Percentiles rank a stretch among this genome's conserved stretches.
phyloP scores from a whole-genome alignment of 1,140 invertebrate species.

The Choristoneura fumiferana region DNA sequence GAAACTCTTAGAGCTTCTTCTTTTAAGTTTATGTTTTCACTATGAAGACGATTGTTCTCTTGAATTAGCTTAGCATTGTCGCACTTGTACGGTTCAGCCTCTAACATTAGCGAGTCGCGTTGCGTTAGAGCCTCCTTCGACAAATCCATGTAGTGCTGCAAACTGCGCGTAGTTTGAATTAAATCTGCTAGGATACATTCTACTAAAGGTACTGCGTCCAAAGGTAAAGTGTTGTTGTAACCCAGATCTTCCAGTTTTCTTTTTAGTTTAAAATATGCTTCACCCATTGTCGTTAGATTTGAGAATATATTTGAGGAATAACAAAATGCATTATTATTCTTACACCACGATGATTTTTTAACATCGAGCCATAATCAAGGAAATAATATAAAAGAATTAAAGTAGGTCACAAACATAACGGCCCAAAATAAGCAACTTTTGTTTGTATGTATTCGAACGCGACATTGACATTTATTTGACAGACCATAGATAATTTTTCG shows the following conservation, averaged over 20 bases:
- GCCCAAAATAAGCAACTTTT: constrained; percentile 7
- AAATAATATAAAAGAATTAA: not conserved
- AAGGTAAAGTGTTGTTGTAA: constrained; percentile 84
- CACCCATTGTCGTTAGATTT: constrained; percentile 47
- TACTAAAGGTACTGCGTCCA: constrained; percentile 86
- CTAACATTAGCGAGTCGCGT: constrained; percentile 79
- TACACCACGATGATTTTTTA: not conserved
- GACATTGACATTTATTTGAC: constrained; percentile 6
- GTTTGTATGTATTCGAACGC: constrained; percentile 1
- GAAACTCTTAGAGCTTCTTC: constrained; percentile 74
- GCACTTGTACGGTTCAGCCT: constrained; percentile 84
- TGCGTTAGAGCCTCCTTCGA: constrained; percentile 82
- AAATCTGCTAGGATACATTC: constrained; percentile 87
- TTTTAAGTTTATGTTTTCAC: constrained; percentile 82
- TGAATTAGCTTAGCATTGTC: constrained; percentile 84
- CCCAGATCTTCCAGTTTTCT: constrained; percentile 80
- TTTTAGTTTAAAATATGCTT: constrained; percentile 61
- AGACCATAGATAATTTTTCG: constrained; percentile 3
- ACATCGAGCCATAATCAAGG: not conserved
- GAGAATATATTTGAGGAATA: too few relatives aligned
- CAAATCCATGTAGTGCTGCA: constrained; percentile 88
- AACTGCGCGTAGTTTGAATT: constrained; percentile 87
- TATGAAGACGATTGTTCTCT: constrained; percentile 86
- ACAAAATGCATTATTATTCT: too few relatives aligned
- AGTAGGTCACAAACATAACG: not conserved